Conservation (phyloP, 2,888 invertebrate genomes). For the Amblyjoppa proteus region DNA sequence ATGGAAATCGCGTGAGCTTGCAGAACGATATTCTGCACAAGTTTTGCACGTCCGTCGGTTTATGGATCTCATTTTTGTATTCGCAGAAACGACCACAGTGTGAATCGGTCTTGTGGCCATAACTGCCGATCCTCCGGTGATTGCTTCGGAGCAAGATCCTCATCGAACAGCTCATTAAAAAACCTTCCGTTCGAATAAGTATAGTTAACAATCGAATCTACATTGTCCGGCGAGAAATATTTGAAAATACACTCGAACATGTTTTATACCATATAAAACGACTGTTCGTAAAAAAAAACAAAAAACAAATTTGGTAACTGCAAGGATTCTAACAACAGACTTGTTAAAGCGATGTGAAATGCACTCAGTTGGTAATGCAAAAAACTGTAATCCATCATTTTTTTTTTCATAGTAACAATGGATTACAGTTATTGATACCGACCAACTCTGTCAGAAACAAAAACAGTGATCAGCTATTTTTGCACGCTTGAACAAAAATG, state of each 20-base stretch:
- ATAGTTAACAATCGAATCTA: neutral
- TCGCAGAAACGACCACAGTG: slow-evolving; percentile 3
- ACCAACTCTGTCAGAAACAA: neutral
- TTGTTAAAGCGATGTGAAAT: neutral
- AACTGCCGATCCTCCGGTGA: neutral
- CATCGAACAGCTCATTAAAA: neutral
- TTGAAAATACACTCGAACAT: neutral
- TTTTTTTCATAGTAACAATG: neutral
- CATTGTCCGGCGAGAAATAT: neutral
- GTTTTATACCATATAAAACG: neutral
- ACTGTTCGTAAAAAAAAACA: neutral
- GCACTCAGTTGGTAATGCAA: neutral
- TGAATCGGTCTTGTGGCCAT: neutral
- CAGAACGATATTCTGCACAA: slow-evolving; percentile 26
- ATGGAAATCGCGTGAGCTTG: slow-evolving; percentile 28
- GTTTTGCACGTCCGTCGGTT: slow-evolving; percentile 18
- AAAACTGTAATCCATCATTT: neutral
- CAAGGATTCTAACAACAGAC: neutral
- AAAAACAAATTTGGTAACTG: neutral
- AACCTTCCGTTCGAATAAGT: neutral
- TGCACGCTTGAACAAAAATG: neutral
- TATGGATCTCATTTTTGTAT: slow-evolving; percentile 50
- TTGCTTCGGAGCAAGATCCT: neutral
- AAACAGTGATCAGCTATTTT: too few relatives aligned
- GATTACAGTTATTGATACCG: neutral